Evolutionary conservation across 64 coral and sea anemone species (phyloP).

Genomic region (Montipora sp.): DNA sequence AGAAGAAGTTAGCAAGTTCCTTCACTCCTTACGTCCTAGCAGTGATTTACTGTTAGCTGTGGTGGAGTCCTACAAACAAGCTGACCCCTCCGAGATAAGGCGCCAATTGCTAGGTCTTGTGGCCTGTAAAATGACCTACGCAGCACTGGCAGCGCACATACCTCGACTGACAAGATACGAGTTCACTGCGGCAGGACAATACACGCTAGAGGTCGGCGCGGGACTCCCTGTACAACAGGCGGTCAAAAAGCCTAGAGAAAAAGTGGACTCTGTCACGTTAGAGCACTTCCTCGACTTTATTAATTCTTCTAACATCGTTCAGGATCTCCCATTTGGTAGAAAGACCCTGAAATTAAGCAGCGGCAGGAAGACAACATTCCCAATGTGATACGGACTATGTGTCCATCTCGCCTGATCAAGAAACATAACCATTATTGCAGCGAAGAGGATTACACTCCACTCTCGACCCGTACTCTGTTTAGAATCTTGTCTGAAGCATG

Average conservation of each 20-base stretch:
- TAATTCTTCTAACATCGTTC: no score
- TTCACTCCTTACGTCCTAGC: not conserved
- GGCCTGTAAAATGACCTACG: constrained; percentile 37
- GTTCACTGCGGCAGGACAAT: constrained; percentile 44
- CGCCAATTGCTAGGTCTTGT: not conserved
- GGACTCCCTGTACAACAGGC: constrained; percentile 1
- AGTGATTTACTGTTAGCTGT: constrained; percentile 32
- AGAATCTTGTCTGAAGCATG: constrained; percentile 12
- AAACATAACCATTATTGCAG: not conserved
- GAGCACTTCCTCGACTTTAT: no score
- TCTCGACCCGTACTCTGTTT: constrained; percentile 5
- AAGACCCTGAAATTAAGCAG: no score
- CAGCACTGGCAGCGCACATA: not conserved
- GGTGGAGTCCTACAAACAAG: constrained; percentile 53
- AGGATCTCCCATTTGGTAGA: no score
- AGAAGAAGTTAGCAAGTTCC: not conserved
- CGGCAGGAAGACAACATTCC: no score
- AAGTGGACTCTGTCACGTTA: no score
- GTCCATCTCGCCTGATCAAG: no score
- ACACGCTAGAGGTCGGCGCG: constrained; percentile 9
- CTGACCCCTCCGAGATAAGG: constrained; percentile 2
- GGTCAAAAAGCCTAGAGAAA: no score
- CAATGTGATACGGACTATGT: not conserved
- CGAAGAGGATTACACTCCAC: not conserved
- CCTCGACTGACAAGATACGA: constrained; percentile 38